These are phyloP conservation scores for Zygaena filipendulae DNA, from an alignment of 2,888 invertebrate species.

Conservation along the genomic window DNA sequence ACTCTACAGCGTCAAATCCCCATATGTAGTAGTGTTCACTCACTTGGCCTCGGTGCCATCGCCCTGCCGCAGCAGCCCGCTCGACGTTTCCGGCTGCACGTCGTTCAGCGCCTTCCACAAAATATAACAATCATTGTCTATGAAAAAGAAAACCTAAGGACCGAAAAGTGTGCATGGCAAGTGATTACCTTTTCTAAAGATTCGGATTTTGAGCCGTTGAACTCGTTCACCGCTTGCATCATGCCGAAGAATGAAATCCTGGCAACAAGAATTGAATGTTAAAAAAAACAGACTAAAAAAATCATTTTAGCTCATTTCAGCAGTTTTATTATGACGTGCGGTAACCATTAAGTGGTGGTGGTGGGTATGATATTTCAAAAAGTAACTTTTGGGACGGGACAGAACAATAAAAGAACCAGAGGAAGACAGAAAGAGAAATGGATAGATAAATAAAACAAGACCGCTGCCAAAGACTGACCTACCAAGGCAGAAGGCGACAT, in stretches of 20 bases:
- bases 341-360: too few species aligned
- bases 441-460: too few species aligned
- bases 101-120: slow-evolving; percentile 28
- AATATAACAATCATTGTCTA: background rate
- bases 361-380: too few species aligned
- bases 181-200: slow-evolving; percentile 10
- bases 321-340: too few species aligned
- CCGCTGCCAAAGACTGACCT: too few species aligned
- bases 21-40: slow-evolving; percentile 23
- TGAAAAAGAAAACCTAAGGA: background rate
- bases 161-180: background rate
- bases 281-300: too few species aligned
- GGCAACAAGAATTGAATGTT: slow-evolving; percentile 15
- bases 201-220: slow-evolving; percentile 28
- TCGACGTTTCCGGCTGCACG: slow-evolving; percentile 21
- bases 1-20: background rate
- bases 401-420: too few species aligned
- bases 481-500: too few species aligned
- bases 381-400: too few species aligned
- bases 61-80: slow-evolving; percentile 39
- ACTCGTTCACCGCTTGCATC: slow-evolving; percentile 48
- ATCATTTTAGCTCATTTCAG: background rate
- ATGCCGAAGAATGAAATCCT: slow-evolving; percentile 53
- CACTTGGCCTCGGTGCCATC: slow-evolving; percentile 50
- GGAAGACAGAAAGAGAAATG: too few species aligned